These are phyloP conservation scores for Pardalotus punctatus DNA, from an alignment of 2,113 vertebrate genomes.

Conservation along the genomic window DNA sequence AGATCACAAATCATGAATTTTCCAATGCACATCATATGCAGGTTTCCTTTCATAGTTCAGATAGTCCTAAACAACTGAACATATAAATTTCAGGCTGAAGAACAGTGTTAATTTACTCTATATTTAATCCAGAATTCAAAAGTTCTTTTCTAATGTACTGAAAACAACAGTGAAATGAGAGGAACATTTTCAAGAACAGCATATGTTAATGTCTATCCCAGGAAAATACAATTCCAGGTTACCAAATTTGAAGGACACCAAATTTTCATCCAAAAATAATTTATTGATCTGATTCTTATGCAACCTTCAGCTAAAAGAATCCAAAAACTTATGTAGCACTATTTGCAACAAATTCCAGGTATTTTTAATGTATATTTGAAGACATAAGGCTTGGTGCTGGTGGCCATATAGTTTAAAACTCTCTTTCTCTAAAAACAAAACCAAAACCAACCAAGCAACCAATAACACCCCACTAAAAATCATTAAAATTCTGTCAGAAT, in stretches of 20 bases:
- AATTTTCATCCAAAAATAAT: neutral
- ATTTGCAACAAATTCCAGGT: neutral
- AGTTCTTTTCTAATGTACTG: neutral
- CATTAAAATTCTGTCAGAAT: neutral
- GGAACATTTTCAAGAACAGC: neutral
- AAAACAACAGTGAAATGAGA: neutral
- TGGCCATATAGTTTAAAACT: neutral
- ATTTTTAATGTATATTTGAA: neutral
- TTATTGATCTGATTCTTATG: neutral
- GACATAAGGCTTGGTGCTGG: neutral
- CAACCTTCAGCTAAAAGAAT: neutral
- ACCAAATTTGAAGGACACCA: neutral
- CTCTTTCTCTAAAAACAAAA: neutral
- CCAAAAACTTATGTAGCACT: neutral
- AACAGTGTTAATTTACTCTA: neutral
- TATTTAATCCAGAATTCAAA: neutral
- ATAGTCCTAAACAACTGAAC: neutral
- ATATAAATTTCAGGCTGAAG: neutral
- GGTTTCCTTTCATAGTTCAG: neutral
- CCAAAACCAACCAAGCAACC: neutral
- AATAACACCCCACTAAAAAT: neutral
- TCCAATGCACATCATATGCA: neutral
- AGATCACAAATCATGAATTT: neutral
- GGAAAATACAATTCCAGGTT: neutral
- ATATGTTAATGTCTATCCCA: neutral